phyloP scores from a whole-genome alignment of 2,888 invertebrate species.

The Torymus tubicola region DNA sequence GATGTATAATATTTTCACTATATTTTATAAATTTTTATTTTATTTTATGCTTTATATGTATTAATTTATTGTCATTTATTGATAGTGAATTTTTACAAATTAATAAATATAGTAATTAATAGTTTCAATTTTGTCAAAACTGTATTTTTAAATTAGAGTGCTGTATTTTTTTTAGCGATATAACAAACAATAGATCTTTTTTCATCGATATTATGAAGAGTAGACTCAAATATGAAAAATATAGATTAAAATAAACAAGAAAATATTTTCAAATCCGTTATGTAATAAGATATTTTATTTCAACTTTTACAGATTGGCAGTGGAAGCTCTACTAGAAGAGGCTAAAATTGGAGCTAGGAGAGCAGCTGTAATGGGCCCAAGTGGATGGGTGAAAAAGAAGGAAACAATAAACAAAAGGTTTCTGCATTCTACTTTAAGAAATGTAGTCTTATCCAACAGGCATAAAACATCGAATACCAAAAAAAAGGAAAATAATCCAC shows the following conservation, averaged over 20 bases:
- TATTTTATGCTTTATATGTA: neutral
- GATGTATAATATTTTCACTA: neutral
- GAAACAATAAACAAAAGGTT: conserved; percentile 74
- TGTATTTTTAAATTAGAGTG: no score
- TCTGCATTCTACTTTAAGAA: conserved; percentile 72
- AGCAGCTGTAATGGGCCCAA: conserved; percentile 74
- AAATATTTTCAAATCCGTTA: no score
- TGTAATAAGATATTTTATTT: no score
- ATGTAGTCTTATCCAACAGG: conserved; percentile 71
- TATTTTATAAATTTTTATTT: neutral
- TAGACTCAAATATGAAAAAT: no score
- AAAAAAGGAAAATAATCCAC: conserved; percentile 35
- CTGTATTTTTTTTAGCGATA: no score
- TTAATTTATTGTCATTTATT: neutral
- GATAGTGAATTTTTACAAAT: neutral
- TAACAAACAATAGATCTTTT: no score
- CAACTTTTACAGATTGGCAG: conserved; percentile 67
- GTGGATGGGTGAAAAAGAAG: conserved; percentile 73
- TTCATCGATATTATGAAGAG: no score
- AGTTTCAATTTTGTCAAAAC: no score
- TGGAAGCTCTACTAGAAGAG: conserved; percentile 72
- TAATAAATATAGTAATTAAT: neutral
- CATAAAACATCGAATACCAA: conserved; percentile 38
- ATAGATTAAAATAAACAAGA: no score
- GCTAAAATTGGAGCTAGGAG: conserved; percentile 72